Percentiles rank a stretch among this genome's conserved stretches.
These are phyloP conservation scores for Semicossyphus pulcher DNA, from an alignment of 2,113 vertebrate species.

Conservation along the genomic window DNA sequence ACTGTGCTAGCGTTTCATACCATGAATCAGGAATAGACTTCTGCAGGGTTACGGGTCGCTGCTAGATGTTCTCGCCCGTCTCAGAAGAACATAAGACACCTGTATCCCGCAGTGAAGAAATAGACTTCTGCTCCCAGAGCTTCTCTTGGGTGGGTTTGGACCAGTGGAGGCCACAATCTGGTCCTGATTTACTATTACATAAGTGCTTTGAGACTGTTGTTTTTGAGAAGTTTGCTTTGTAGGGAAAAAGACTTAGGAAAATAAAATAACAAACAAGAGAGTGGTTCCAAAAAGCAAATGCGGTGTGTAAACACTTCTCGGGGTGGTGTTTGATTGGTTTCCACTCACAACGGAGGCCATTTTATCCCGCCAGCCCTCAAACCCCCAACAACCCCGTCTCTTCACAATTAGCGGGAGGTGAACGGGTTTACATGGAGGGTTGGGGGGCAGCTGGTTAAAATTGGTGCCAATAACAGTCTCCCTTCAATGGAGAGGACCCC, in stretches of 20 bases:
- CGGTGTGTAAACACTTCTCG: constrained; percentile 55
- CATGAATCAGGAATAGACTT: constrained; percentile 16
- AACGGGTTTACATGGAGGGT: constrained; percentile 53
- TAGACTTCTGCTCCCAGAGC: constrained; percentile 26
- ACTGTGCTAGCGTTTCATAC: constrained; percentile 2
- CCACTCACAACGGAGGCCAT: constrained; percentile 31
- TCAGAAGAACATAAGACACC: constrained; percentile 55
- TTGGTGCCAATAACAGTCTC: constrained; percentile 15
- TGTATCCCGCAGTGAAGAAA: constrained; percentile 43
- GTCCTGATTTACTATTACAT: constrained; percentile 73
- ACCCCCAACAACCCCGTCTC: constrained; percentile 34
- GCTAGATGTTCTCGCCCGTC: constrained; percentile 31
- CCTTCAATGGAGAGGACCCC: constrained; percentile 44
- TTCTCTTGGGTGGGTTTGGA: constrained; percentile 65
- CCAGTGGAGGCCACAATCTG: constrained; percentile 59
- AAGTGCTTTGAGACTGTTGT: constrained; percentile 66
- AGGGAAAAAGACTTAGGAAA: constrained; percentile 42
- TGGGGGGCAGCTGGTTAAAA: constrained; percentile 33
- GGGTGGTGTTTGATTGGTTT: constrained; percentile 40
- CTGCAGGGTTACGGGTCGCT: constrained; percentile 11
- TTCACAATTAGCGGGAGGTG: constrained; percentile 58
- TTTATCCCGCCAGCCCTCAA: constrained; percentile 21
- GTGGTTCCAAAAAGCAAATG: constrained; percentile 57
- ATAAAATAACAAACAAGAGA: constrained; percentile 67
- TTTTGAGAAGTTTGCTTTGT: constrained; percentile 64